Conservation (phyloP, 2,113 vertebrate species). For the Australoheros scitulus region DNA sequence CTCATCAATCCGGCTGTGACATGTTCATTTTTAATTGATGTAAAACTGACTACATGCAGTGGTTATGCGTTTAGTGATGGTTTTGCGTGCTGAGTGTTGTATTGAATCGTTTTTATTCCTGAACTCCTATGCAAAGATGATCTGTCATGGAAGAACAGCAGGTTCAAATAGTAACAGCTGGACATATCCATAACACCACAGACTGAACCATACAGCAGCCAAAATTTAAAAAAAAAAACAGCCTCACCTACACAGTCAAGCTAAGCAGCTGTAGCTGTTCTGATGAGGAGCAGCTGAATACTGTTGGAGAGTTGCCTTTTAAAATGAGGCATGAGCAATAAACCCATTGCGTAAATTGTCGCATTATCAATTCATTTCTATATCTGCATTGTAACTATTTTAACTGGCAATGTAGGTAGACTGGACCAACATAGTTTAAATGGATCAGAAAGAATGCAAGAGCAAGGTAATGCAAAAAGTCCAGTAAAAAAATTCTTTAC, state of each 20-base stretch:
- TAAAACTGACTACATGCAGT: neutral
- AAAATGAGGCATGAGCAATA: neutral
- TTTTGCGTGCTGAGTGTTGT: neutral
- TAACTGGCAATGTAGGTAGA: neutral
- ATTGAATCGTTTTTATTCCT: neutral
- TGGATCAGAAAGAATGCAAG: neutral
- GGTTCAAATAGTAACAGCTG: constrained; percentile 5
- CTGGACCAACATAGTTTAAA: neutral
- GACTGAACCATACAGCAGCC: neutral
- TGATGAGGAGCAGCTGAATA: neutral
- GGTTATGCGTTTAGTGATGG: neutral
- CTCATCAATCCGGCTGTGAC: neutral
- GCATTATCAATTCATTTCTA: neutral
- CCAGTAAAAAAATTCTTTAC: too few relatives aligned
- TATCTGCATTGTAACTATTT: neutral
- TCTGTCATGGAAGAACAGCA: constrained; percentile 2
- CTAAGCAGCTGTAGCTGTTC: constrained; percentile 6
- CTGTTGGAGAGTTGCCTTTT: neutral
- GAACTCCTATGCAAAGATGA: neutral
- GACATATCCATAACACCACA: neutral
- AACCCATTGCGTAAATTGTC: neutral
- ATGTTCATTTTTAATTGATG: neutral
- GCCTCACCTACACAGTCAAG: neutral
- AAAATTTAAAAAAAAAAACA: neutral
- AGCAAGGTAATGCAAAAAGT: neutral